These are phyloP conservation scores for Limonius californicus DNA, from an alignment of 1,140 invertebrate species.

Conservation along the genomic window DNA sequence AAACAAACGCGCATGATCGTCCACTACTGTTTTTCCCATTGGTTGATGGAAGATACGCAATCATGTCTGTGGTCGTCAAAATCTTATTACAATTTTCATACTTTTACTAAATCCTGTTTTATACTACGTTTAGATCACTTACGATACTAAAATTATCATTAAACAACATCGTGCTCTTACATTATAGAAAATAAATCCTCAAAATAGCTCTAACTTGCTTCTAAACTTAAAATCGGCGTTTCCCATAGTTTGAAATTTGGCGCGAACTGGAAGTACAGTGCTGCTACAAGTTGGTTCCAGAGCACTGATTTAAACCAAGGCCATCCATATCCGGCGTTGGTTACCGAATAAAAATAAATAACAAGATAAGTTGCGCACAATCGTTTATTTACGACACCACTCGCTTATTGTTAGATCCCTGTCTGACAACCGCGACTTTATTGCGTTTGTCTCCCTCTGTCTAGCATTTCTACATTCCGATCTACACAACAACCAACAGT, in stretches of 20 bases:
- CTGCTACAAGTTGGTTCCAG: neutral
- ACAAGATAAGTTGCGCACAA: neutral
- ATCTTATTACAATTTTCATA: too few species aligned
- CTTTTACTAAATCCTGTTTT: too few species aligned
- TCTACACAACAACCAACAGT: neutral
- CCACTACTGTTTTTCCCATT: constrained; percentile 27
- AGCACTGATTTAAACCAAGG: neutral
- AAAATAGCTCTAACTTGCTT: too few species aligned
- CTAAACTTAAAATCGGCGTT: too few species aligned
- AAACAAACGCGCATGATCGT: constrained; percentile 31
- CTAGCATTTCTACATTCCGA: too few species aligned
- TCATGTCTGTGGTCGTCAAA: constrained; percentile 41
- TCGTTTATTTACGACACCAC: neutral
- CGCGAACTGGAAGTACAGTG: neutral
- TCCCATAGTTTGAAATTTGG: too few species aligned
- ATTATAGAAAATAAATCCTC: too few species aligned
- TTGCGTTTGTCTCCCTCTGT: neutral
- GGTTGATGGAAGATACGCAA: constrained; percentile 28
- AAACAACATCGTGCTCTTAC: too few species aligned
- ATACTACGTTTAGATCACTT: too few species aligned
- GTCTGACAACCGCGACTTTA: too few species aligned
- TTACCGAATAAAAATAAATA: neutral
- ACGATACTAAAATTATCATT: too few species aligned
- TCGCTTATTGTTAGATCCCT: neutral
- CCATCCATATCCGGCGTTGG: neutral